Conservation (phyloP, 2,888 invertebrate genomes). For the Stenichneumon culpator region DNA sequence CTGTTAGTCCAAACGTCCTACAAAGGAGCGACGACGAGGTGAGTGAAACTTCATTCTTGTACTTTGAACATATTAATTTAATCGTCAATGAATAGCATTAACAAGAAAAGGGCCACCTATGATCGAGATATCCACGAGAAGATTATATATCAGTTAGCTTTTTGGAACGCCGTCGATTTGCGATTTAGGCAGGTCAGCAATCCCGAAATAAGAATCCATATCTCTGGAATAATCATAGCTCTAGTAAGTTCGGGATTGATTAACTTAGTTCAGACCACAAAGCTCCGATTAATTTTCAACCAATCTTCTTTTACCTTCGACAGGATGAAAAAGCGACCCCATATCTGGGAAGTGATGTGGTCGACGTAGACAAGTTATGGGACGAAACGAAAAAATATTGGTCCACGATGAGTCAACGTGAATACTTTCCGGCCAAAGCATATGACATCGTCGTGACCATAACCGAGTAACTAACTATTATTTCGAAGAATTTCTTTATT, state of each 20-base stretch:
- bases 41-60: neutral
- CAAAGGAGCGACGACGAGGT: too few relatives aligned
- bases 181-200: neutral
- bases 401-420: neutral
- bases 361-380: too few relatives aligned
- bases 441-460: neutral
- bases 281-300: too few relatives aligned
- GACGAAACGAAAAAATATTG: neutral
- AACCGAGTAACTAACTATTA: neutral
- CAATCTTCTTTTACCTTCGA: too few relatives aligned
- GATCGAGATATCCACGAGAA: neutral
- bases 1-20: too few relatives aligned
- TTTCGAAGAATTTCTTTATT: neutral
- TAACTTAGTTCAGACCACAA: too few relatives aligned
- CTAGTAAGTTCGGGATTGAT: constrained; percentile 3
- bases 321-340: neutral
- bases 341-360: neutral
- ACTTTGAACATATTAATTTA: neutral
- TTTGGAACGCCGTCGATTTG: too few relatives aligned
- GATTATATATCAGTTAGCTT: neutral
- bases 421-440: neutral
- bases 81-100: neutral
- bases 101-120: too few relatives aligned
- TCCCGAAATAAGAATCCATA: constrained; percentile 35
- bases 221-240: constrained; percentile 39